Base-by-base conservation (phyloP, 2,797 vertebrate species). In the Lagodon rhomboides region DNA sequence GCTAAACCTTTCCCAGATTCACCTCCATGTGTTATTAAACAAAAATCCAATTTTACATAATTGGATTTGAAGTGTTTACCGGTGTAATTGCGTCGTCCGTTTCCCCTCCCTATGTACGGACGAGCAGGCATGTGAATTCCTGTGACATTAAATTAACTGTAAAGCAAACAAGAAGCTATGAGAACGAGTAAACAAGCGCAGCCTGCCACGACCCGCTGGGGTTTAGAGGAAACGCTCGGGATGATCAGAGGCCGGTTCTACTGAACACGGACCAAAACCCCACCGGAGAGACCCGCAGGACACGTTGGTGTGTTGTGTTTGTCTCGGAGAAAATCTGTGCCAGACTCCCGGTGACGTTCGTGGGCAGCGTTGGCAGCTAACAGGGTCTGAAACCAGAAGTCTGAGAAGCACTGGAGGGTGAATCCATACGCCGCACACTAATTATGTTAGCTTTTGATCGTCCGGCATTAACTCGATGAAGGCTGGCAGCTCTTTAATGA, bases 221-320 rank as follows among this genome's bases (percentile, higher is more conserved):
- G 22, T 60, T 73, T 20, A 18, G 69, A 63, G 69, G 67, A 51
- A 81, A 60, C 49, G 4, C 63, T 77, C 62, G 15, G 64, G 71
- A 71, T 68, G 65, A 73, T 72, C 75, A 80, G 71, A 81, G 41
- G 55, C 72, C 27, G 68, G 38, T 34, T 53, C 61, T 12, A 30
- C 80, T 82, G 84, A 83, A 86, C 77, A 51, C 1, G 0, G 51
- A 79, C 82, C 86, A 85, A 68, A 88, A 54, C 63, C 60, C 71
- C 50, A 46, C 30, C 5, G 58, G 22, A 61, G 25, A 70, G 47
- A 64, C 62, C 74, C 43, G 69, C 69, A 44, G 68, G 79, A 84
- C 56, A 18, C 38, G 73, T 67, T 20, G 44, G 53, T 82, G n/a
- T n/a, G n/a, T 72, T 64, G 60, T 82, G 84, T 58, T 74, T 34